Evolutionary conservation across 2,888 invertebrate genomes (phyloP), one percentile per base, ranked within the genome.

Genomic region (Andrena haemorrhoa): DNA sequence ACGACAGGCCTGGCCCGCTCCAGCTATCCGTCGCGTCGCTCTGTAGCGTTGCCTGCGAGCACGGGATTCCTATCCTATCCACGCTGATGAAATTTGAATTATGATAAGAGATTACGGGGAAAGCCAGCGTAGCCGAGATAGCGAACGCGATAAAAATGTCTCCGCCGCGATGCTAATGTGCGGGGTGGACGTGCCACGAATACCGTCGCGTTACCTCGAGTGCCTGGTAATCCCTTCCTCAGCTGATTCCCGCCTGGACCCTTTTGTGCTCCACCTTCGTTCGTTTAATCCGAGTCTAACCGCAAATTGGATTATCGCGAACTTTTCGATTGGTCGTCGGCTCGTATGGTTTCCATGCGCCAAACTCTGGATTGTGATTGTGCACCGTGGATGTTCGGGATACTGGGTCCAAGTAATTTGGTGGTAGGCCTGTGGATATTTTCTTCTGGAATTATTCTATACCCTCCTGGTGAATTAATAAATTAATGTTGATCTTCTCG

Each of bases 11-110:
- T 8, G 8, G 23, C 16, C 31, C 47, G 64, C 41, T 53, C 56
- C 47, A 26, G 20, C 75, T 83, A 81, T 72, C 75, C 56, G 23
- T n/a, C 53, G 10, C 66, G 16, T 49, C 61, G 41, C 47, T 49
- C 53, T 16, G 47, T 69, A 41, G 72, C 85, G n/a, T 33, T 31
- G 20, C 29, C 47, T 64, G 56, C 65, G 20, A 7, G 12, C 53
- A 41, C 6, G 26, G 51, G 41, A 53, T 68, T 26, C 35, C 23
- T 56, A 23, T 8, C 56, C 61, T 41, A 56, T 49, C 33, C 65
- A 60, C 68, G 60, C 51, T 79, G 85, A 83, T 85, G 86, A 85
- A 86, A 83, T 77, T 78, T 82, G 82, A 85, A 84, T 86, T 84
- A 78, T 73, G 86, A 87, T 83, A 85, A 85, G 78, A 72, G 68